Conservation (phyloP, 1,140 invertebrate genomes). For the Papilio machaon region DNA sequence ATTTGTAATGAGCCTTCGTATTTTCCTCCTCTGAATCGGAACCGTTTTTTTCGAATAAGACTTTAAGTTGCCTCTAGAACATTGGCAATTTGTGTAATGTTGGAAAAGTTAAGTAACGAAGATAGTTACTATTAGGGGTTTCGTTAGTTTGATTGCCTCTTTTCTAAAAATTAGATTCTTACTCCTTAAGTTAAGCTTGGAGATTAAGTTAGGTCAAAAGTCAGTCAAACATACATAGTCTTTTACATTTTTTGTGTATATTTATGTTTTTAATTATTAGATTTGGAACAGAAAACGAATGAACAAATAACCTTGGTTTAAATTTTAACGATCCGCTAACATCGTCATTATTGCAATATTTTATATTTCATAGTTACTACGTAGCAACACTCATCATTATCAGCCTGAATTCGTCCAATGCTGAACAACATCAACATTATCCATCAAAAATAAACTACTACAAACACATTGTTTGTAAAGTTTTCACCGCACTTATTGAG, state of each 20-base stretch:
- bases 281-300: no score
- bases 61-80: conserved; percentile 16
- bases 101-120: conserved; percentile 28
- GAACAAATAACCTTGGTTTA: no score
- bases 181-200: background rate
- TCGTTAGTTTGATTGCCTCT: conserved; percentile 21
- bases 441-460: background rate
- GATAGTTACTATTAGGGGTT: conserved; percentile 24
- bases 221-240: background rate
- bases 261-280: background rate
- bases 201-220: background rate
- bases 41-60: conserved; percentile 23
- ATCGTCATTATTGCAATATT: background rate
- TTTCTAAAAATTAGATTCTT: conserved; percentile 17
- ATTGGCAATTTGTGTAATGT: conserved; percentile 33
- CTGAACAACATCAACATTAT: no score
- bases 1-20: conserved; percentile 30
- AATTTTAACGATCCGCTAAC: no score
- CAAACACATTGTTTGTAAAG: background rate
- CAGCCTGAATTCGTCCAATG: no score
- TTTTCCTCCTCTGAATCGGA: conserved; percentile 11
- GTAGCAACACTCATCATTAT: no score
- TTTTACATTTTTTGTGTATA: background rate
- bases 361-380: no score
- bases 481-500: background rate